These are phyloP conservation scores for Apis cerana DNA, from an alignment of 1,140 invertebrate species.

Conservation along the genomic window DNA sequence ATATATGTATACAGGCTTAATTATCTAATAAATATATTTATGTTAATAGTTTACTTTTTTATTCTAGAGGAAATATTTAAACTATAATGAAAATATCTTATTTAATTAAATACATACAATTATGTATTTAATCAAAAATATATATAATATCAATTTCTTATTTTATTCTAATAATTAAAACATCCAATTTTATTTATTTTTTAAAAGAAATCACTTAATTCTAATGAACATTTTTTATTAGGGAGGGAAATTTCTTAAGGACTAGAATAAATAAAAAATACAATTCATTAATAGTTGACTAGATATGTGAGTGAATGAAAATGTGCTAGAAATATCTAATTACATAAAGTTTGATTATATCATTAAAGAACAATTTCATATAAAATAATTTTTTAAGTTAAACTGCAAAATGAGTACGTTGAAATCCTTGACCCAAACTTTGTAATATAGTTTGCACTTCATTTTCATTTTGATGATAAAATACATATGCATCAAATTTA, in stretches of 20 bases:
- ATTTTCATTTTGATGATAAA: constrained; percentile 79
- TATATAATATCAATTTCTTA: background rate
- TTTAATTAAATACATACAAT: background rate
- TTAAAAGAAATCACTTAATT: background rate
- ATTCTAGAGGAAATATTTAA: background rate
- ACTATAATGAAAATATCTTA: background rate
- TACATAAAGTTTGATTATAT: background rate
- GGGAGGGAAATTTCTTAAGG: background rate
- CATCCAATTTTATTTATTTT: background rate
- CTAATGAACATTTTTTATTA: constrained; percentile 1
- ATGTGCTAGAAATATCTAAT: background rate
- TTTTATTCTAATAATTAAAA: background rate
- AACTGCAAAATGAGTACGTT: constrained; percentile 78
- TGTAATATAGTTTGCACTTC: constrained; percentile 80
- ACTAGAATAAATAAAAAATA: background rate
- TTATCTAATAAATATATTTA: background rate
- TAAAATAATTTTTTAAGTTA: constrained; percentile 49
- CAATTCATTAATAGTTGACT: constrained; percentile 21
- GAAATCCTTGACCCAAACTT: constrained; percentile 79
- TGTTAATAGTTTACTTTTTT: background rate
- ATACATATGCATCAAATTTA: constrained; percentile 83
- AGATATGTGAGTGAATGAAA: constrained; percentile 4
- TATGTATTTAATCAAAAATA: background rate
- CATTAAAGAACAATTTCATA: background rate
- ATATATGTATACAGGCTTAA: background rate